A percentile compares a stretch with the other conserved stretches of the same genome.
phyloP scores from a whole-genome alignment of 30 jellyfish, hydroid and myxozoan genomes.

The Mastigias papua region DNA sequence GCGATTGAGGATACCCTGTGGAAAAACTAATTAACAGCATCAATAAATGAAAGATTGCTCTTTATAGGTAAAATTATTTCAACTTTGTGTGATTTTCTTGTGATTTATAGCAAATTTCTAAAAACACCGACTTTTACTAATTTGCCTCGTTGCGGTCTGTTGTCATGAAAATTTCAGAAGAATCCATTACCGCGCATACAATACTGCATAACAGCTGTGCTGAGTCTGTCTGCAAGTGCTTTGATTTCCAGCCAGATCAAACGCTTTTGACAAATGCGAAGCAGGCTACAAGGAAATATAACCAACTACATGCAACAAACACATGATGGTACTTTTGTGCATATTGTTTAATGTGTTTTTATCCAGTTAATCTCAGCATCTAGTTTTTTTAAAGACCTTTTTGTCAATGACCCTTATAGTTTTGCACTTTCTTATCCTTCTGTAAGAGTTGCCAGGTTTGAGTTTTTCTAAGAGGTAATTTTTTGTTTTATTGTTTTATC shows the following conservation, averaged over 20 bases:
- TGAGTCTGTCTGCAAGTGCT: constrained; percentile 23
- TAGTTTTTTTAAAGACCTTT: neutral
- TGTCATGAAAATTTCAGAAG: too few species aligned
- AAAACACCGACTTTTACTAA: too few species aligned
- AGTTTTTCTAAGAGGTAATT: neutral
- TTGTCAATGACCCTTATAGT: neutral
- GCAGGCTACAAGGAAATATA: constrained; percentile 8
- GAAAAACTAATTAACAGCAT: too few species aligned
- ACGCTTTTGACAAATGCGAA: constrained; percentile 18
- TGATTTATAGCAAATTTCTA: too few species aligned
- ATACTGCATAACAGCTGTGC: too few species aligned
- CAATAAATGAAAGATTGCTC: too few species aligned
- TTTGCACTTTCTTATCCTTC: neutral
- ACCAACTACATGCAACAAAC: neutral
- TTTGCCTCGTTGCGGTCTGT: too few species aligned
- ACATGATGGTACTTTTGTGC: neutral
- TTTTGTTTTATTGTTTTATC: neutral
- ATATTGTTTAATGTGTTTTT: neutral
- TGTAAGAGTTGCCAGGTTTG: neutral
- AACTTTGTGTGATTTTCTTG: too few species aligned
- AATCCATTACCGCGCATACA: too few species aligned
- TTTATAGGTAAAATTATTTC: too few species aligned
- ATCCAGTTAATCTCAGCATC: neutral
- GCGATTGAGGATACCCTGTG: too few species aligned
- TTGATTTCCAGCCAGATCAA: constrained; percentile 15